phyloP scores from a whole-genome alignment of 2,113 vertebrate species.

The Melierax canorus region DNA sequence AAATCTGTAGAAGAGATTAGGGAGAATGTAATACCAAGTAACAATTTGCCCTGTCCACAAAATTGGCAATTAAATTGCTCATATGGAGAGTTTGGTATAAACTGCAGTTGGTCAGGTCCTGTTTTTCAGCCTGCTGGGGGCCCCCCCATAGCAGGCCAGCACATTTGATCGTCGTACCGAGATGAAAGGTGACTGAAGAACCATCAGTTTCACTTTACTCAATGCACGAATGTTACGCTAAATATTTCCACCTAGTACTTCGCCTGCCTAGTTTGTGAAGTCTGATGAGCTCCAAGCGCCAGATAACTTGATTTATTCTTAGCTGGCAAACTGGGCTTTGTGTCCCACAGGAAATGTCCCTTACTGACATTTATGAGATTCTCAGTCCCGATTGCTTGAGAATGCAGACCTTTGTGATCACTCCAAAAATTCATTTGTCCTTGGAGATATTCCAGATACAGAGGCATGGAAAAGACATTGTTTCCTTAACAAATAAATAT shows the following conservation, averaged over 20 bases:
- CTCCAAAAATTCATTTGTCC: background rate
- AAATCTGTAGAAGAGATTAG: background rate
- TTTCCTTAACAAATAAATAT: background rate
- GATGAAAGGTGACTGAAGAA: background rate
- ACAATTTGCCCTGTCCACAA: background rate
- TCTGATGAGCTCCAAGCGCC: accelerated
- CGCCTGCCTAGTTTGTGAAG: background rate
- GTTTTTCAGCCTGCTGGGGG: background rate
- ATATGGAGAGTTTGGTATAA: background rate
- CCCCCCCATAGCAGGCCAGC: background rate
- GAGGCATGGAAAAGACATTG: background rate
- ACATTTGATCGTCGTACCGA: background rate
- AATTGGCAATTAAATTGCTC: background rate
- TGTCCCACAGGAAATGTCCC: background rate
- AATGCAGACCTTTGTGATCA: background rate
- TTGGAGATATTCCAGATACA: background rate
- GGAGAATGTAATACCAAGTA: background rate
- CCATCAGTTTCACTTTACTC: background rate
- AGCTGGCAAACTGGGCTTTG: background rate
- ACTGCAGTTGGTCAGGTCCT: no score
- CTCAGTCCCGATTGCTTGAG: background rate
- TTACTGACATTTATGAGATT: background rate
- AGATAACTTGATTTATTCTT: background rate
- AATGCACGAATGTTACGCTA: background rate
- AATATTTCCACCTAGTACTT: background rate